Base-by-base conservation (phyloP, 1,140 invertebrate genomes). In the Tachypleus tridentatus region DNA sequence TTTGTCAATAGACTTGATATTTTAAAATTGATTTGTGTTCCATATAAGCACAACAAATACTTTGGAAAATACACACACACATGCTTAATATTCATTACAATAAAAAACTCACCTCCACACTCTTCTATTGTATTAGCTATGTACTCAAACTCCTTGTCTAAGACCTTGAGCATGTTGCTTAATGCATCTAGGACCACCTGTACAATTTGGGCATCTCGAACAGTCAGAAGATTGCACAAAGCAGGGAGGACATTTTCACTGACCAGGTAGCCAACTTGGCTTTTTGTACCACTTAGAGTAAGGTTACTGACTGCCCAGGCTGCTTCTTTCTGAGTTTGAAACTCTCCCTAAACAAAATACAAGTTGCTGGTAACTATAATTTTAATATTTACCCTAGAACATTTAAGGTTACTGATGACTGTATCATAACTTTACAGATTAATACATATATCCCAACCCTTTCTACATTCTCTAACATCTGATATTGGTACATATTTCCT, bases 281-380 rank as follows among this genome's bases (percentile, higher is more conserved):
- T 87, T 73, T 86, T 86, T 69, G 88, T 92, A 48, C 97, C 97
- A 73, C 93, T 97, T 73, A 98, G 97, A 63, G 96, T 98, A 62
- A 97, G 85, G 80, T 99, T 99, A 72, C 91, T 97, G 11, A 99
- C 91, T 5, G 96, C 96, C 97, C 97, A 99, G 0, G 95, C 94
- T 9, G 96, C 96, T 80, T 98, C 96, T 78, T 98, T 99, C 77
- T 98, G 95, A 4, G 94, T 98, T 81, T 97, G 93, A 80, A 98
- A 98, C 79, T 99, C 96, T 63, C 93, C 93, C 83, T 94, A 70
- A n/a, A 74, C 74, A 71, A 73, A 65, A 62, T 50, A 29, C 29
- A 29, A 29, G 29, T 29, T 29, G 2, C 29, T 29, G 29, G 2
- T 29, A 29, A 29, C 29, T 29, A 29, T 29, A 29, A 29, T 29